These are phyloP conservation scores for Coryphaenoides rupestris DNA, from an alignment of 2,113 vertebrate genomes.

Conservation along the genomic window DNA sequence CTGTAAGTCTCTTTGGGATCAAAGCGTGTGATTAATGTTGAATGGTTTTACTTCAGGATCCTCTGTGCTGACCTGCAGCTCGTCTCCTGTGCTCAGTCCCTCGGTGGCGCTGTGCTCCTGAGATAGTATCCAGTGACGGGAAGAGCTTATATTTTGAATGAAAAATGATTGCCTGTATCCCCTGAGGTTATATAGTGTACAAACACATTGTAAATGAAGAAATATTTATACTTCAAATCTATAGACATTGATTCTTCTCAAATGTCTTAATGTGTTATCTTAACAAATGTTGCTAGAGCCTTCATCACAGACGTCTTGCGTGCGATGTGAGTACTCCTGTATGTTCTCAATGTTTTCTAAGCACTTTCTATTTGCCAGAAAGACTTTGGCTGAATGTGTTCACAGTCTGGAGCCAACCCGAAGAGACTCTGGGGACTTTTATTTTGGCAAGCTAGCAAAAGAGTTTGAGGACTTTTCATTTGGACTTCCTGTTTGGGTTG, in stretches of 20 bases:
- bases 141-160: neutral
- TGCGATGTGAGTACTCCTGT: slow-evolving; percentile 27
- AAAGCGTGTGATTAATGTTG: too few relatives aligned
- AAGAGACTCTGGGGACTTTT: too few relatives aligned
- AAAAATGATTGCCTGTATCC: neutral
- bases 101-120: too few relatives aligned
- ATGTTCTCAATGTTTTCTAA: slow-evolving; percentile 32
- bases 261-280: neutral
- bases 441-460: too few relatives aligned
- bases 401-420: neutral
- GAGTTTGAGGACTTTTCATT: too few relatives aligned
- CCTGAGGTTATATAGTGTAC: neutral
- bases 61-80: too few relatives aligned
- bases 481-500: too few relatives aligned
- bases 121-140: too few relatives aligned
- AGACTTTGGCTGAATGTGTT: slow-evolving; percentile 39
- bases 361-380: slow-evolving; percentile 37
- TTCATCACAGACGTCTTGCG: slow-evolving; percentile 5
- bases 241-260: slow-evolving; percentile 12
- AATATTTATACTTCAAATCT: slow-evolving; percentile 38
- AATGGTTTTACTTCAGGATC: too few relatives aligned
- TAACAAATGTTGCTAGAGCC: slow-evolving; percentile 1
- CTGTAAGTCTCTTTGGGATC: too few relatives aligned
- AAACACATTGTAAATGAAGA: slow-evolving; percentile 31
- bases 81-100: too few relatives aligned